Evolutionary conservation across 2,888 invertebrate genomes (phyloP).

Genomic region (Chrysotoxum bicinctum): DNA sequence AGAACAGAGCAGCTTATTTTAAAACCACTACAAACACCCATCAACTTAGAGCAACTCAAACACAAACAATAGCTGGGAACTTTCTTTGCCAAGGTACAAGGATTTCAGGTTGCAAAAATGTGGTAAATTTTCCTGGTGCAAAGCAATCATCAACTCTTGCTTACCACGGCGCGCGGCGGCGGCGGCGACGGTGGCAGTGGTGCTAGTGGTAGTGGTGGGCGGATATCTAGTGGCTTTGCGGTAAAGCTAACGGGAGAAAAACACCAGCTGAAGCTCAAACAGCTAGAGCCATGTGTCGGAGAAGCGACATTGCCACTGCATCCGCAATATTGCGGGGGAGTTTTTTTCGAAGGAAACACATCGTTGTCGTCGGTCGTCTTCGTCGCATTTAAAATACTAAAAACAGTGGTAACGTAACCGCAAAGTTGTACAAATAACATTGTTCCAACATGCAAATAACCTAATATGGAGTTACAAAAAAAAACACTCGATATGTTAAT

Average conservation of each 20-base stretch:
- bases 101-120: slow-evolving; percentile 41
- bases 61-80: slow-evolving; percentile 29
- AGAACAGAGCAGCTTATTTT: slow-evolving; percentile 41
- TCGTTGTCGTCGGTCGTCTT: background rate
- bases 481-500: slow-evolving; percentile 60
- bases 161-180: background rate
- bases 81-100: slow-evolving; percentile 37
- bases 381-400: slow-evolving; percentile 3
- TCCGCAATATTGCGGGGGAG: slow-evolving; percentile 61
- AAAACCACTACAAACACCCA: slow-evolving; percentile 61
- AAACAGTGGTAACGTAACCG: background rate
- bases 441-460: slow-evolving; percentile 23
- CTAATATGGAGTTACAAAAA: background rate
- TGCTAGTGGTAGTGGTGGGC: background rate
- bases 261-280: slow-evolving; percentile 61
- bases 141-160: slow-evolving; percentile 59
- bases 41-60: slow-evolving; percentile 52
- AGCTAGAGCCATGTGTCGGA: slow-evolving; percentile 17
- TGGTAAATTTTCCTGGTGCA: slow-evolving; percentile 59
- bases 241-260: slow-evolving; percentile 28
- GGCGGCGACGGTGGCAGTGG: background rate
- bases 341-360: slow-evolving; percentile 27
- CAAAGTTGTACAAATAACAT: slow-evolving; percentile 46
- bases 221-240: slow-evolving; percentile 51
- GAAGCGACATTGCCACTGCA: slow-evolving; percentile 75